Evolutionary conservation across 2,797 vertebrate genomes (phyloP).

Genomic region (Heliangelus exortis): DNA sequence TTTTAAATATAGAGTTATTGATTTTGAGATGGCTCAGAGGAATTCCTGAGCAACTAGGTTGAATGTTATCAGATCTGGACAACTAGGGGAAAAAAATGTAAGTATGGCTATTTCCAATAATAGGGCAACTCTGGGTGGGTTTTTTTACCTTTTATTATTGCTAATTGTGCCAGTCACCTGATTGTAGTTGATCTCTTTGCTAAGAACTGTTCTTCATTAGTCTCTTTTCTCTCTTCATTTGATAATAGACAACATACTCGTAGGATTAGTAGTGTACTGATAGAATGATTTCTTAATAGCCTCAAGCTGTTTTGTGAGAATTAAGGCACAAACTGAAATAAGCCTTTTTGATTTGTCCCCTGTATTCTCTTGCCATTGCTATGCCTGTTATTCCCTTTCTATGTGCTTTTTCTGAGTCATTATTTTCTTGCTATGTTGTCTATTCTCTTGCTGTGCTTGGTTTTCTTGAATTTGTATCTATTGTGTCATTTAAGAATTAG

Average conservation of each 20-base stretch:
- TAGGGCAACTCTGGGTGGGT: not conserved
- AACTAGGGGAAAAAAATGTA: not conserved
- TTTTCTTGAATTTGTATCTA: conserved; percentile 25
- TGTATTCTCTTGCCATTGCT: not conserved
- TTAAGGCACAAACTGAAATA: not conserved
- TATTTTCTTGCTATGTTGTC: not conserved
- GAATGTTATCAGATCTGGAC: not conserved
- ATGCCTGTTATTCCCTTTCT: not conserved
- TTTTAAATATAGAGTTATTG: not conserved
- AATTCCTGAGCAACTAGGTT: not conserved
- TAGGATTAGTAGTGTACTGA: not conserved
- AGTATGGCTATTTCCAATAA: not conserved
- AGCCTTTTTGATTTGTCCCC: not conserved
- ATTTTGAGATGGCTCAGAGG: not conserved
- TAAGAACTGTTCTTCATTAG: not conserved
- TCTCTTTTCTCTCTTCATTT: not conserved
- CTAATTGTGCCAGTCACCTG: not conserved
- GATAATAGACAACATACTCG: not conserved
- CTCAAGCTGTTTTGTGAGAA: not conserved
- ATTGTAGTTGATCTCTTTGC: not conserved
- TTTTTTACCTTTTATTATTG: not conserved
- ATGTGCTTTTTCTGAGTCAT: not conserved
- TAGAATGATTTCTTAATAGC: not conserved
- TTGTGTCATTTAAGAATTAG: conserved; percentile 33
- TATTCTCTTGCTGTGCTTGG: conserved; percentile 1